phyloP scores from a whole-genome alignment of 2,888 invertebrate species.

The Liodrosophila aerea region DNA sequence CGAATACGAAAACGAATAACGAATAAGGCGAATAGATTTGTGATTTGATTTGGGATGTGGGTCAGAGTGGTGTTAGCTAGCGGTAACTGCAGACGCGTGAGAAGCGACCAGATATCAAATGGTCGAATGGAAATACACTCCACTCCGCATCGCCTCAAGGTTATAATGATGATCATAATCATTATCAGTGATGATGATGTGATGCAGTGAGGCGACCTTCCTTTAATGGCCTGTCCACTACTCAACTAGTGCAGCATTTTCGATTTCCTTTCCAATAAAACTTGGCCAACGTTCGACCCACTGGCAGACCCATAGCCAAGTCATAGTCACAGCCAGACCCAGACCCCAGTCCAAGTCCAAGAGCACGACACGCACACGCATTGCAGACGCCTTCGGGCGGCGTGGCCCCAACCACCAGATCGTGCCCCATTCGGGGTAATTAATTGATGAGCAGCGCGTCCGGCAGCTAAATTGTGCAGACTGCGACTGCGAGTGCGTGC shows the following conservation, averaged over 20 bases:
- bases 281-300: constrained; percentile 42
- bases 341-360: constrained; percentile 12
- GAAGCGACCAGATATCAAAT: constrained; percentile 33
- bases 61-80: constrained; percentile 52
- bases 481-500: constrained; percentile 32
- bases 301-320: too few relatives aligned
- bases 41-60: constrained; percentile 57
- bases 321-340: constrained; percentile 4
- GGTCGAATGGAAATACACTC: too few relatives aligned
- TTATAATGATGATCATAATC: too few relatives aligned
- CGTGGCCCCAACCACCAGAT: not conserved
- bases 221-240: constrained; percentile 55
- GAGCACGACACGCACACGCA: constrained; percentile 40
- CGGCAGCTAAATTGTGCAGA: constrained; percentile 53
- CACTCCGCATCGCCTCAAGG: not conserved
- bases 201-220: constrained; percentile 67
- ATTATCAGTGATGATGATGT: constrained; percentile 3
- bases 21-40: constrained; percentile 3
- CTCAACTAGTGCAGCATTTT: constrained; percentile 64
- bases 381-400: constrained; percentile 29
- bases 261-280: constrained; percentile 55
- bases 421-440: constrained; percentile 38
- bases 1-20: too few relatives aligned
- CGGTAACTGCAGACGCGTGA: constrained; percentile 65
- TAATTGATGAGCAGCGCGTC: constrained; percentile 74